A percentile compares a stretch with the other conserved stretches of the same genome.
Conservation (phyloP, 2,797 vertebrate genomes). For the Menidia menidia region DNA sequence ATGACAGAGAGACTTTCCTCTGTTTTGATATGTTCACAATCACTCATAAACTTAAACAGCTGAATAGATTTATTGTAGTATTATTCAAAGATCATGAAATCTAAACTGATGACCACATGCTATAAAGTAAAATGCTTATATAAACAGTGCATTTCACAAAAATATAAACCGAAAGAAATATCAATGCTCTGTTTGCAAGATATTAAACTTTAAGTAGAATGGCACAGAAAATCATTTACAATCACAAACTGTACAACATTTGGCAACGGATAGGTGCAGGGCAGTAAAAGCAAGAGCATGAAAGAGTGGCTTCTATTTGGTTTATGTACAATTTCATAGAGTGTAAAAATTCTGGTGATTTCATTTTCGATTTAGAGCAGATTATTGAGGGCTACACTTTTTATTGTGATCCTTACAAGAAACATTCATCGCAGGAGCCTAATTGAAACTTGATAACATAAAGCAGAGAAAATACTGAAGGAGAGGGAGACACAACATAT, state of each 20-base stretch:
- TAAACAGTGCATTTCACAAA: constrained; percentile 85
- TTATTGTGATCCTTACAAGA: constrained; percentile 78
- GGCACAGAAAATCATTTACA: constrained; percentile 89
- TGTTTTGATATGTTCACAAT: constrained; percentile 56
- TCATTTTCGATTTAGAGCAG: constrained; percentile 66
- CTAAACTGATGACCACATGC: constrained; percentile 74
- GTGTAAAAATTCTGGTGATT: constrained; percentile 75
- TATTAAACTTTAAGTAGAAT: constrained; percentile 85
- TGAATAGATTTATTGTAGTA: constrained; percentile 84
- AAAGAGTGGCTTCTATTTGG: constrained; percentile 67
- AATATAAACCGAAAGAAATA: constrained; percentile 83
- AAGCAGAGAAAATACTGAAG: constrained; percentile 53
- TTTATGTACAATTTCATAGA: constrained; percentile 81
- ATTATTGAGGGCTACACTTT: constrained; percentile 79
- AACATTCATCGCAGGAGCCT: constrained; percentile 80
- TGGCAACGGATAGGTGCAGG: constrained; percentile 77
- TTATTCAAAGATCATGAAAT: constrained; percentile 80
- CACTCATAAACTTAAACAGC: constrained; percentile 83
- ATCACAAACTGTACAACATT: constrained; percentile 90
- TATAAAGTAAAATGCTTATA: constrained; percentile 81
- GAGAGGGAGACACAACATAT: constrained; percentile 56
- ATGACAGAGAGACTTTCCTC: background rate
- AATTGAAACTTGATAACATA: constrained; percentile 67
- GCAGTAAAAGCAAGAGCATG: constrained; percentile 76
- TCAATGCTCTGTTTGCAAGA: constrained; percentile 83